Percentiles rank a stretch among this genome's conserved stretches.
Evolutionary conservation across 2,797 vertebrate species (phyloP).

Genomic region (Melanotaenia parkinsoni): DNA sequence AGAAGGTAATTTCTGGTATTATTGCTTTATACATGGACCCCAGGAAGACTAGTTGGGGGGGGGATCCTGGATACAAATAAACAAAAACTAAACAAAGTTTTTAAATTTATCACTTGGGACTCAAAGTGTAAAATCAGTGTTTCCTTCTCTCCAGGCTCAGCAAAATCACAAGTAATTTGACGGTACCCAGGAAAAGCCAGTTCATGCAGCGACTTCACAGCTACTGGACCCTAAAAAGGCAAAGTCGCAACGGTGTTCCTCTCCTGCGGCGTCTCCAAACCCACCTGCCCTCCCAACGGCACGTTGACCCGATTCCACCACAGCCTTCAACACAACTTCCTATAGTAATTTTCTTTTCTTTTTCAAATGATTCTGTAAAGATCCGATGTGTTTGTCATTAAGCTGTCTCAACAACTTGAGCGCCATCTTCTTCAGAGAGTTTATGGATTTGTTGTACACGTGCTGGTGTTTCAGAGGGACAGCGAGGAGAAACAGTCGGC

Average conservation of each 20-base stretch:
- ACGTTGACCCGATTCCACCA: slow-evolving; percentile 85
- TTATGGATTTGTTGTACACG: slow-evolving; percentile 46
- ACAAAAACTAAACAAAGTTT: not conserved
- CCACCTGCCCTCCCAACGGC: slow-evolving; percentile 96
- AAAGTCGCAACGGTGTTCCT: slow-evolving; percentile 97
- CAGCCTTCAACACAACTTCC: slow-evolving; percentile 66
- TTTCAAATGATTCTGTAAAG: not conserved
- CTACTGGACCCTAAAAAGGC: slow-evolving; percentile 98
- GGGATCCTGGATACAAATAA: too few species aligned
- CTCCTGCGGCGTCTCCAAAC: slow-evolving; percentile 96
- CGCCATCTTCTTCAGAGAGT: not conserved
- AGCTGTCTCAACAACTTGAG: not conserved
- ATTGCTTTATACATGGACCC: too few species aligned
- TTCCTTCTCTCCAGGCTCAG: slow-evolving; percentile 86
- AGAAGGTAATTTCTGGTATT: too few species aligned
- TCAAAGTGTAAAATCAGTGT: not conserved
- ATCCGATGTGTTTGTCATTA: not conserved
- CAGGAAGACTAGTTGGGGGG: too few species aligned
- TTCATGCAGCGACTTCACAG: slow-evolving; percentile 99
- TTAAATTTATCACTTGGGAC: not conserved
- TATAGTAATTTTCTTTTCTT: slow-evolving; percentile 29
- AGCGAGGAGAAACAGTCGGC: slow-evolving; percentile 93
- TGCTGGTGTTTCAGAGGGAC: slow-evolving; percentile 84
- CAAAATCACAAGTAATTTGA: slow-evolving; percentile 97
- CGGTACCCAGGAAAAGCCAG: slow-evolving; percentile 96